These are phyloP conservation scores for Stenurella melanura DNA, from an alignment of 2,888 invertebrate species.

Conservation along the genomic window DNA sequence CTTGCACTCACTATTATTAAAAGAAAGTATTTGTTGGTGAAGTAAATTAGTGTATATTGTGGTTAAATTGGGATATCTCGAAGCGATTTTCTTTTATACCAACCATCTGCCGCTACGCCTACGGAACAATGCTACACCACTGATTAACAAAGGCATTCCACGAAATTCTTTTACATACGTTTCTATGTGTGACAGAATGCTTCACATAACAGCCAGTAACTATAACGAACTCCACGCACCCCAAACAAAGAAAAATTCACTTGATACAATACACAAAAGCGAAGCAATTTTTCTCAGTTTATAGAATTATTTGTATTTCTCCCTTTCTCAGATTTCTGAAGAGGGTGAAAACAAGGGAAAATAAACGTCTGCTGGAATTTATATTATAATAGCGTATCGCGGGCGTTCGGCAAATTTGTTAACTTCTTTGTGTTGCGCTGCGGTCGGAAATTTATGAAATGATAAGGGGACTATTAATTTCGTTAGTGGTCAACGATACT, in stretches of 20 bases:
- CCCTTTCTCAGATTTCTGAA: not conserved
- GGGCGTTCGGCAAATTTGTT: conserved; percentile 12
- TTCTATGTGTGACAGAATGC: conserved; percentile 17
- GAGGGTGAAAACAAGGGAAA: conserved; percentile 11
- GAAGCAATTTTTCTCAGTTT: conserved; percentile 26
- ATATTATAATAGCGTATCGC: conserved; percentile 13
- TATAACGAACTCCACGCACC: conserved; percentile 21
- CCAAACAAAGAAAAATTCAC: conserved; percentile 27
- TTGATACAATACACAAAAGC: conserved; percentile 29
- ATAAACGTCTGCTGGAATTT: conserved; percentile 7
- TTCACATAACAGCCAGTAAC: conserved; percentile 5
- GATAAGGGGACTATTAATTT: conserved; percentile 4
- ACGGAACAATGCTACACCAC: not conserved
- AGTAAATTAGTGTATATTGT: no score
- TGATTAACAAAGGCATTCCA: not conserved
- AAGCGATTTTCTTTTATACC: not conserved
- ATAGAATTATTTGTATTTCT: conserved; percentile 28
- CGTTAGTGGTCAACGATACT: not conserved
- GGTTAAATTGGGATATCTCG: no score
- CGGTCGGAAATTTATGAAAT: not conserved
- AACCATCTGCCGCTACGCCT: not conserved
- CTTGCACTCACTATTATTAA: no score
- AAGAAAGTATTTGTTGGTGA: no score
- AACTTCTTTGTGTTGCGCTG: conserved; percentile 1
- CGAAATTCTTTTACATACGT: conserved; percentile 10